Evolutionary conservation across 2,888 invertebrate species (phyloP).

Genomic region (Oithona nana): DNA sequence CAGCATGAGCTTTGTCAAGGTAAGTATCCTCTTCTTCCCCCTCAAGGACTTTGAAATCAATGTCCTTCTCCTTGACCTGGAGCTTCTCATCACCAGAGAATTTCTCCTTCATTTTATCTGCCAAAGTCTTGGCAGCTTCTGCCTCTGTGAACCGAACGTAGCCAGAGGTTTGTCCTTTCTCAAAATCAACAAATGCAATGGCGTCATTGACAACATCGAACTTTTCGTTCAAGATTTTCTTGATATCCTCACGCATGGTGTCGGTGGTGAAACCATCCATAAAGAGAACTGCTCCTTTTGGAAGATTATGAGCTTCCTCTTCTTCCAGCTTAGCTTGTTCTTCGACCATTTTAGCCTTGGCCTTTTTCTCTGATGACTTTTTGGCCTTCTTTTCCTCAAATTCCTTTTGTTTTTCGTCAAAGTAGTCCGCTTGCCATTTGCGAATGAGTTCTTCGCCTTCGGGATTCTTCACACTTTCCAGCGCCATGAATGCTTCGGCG

Average conservation of each 20-base stretch:
- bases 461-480: conserved; percentile 45
- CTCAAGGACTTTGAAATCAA: conserved; percentile 39
- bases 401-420: conserved; percentile 25
- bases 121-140: conserved; percentile 42
- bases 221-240: conserved; percentile 40
- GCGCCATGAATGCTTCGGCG: conserved; percentile 54
- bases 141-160: conserved; percentile 50
- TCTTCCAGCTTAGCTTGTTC: conserved; percentile 15
- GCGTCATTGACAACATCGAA: conserved; percentile 21
- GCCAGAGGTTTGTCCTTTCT: conserved; percentile 49
- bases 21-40: conserved; percentile 47
- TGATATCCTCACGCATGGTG: conserved; percentile 49
- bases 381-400: conserved; percentile 21
- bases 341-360: conserved; percentile 21
- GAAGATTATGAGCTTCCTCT: conserved; percentile 34
- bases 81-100: conserved; percentile 22
- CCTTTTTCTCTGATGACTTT: conserved; percentile 22
- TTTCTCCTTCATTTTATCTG: conserved; percentile 27
- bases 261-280: conserved; percentile 43
- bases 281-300: conserved; percentile 52
- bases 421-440: conserved; percentile 43
- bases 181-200: conserved; percentile 50
- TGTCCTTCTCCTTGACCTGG: conserved; percentile 32
- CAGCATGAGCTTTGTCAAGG: conserved; percentile 24
- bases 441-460: conserved; percentile 41